A percentile compares a stretch with the other conserved stretches of the same genome.
These are phyloP conservation scores for Salvelinus fontinalis DNA, from an alignment of 2,113 vertebrate species.

Conservation along the genomic window DNA sequence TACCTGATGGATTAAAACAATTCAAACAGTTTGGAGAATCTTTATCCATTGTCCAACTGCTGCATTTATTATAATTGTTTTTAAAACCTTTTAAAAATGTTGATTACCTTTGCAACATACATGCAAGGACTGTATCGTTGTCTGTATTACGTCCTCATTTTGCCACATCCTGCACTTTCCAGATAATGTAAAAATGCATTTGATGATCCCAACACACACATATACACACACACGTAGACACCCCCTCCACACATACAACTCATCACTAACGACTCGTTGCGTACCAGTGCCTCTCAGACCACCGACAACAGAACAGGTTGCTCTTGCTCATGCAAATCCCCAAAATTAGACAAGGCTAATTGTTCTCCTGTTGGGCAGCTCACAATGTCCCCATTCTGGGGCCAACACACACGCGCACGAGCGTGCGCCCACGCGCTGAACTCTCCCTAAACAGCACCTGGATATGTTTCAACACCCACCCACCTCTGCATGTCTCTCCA, in stretches of 20 bases:
- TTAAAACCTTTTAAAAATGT: too few species aligned
- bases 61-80: too few species aligned
- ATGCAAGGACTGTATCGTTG: neutral
- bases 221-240: neutral
- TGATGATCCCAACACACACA: neutral
- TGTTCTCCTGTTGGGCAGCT: constrained; percentile 45
- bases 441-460: constrained; percentile 56
- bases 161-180: neutral
- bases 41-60: too few species aligned
- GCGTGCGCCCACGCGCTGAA: neutral
- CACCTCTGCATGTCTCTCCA: constrained; percentile 30
- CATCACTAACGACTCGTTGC: constrained; percentile 11
- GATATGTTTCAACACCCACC: constrained; percentile 33
- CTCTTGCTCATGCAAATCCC: constrained; percentile 47
- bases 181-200: neutral
- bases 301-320: neutral
- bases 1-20: too few species aligned
- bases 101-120: too few species aligned
- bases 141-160: neutral
- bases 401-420: neutral
- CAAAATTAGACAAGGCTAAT: constrained; percentile 42
- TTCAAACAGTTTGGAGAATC: too few species aligned
- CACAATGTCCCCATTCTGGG: constrained; percentile 34
- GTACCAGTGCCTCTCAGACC: constrained; percentile 16
- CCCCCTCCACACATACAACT: neutral